phyloP scores from a whole-genome alignment of 2,888 invertebrate genomes.

The Leistus spinibarbis region DNA sequence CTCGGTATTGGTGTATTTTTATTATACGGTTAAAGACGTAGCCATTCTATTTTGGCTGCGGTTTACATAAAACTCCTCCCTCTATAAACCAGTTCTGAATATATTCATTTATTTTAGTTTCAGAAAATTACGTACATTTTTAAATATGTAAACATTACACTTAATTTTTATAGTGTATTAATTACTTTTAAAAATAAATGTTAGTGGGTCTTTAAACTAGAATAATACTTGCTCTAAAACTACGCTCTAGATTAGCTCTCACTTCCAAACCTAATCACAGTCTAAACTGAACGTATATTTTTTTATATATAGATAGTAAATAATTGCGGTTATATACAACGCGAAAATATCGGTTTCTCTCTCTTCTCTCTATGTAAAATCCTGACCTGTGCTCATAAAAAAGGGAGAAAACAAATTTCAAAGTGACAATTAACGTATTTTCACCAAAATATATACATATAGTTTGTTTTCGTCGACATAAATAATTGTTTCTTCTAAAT shows the following conservation, averaged over 20 bases:
- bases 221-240: constrained; percentile 26
- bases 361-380: constrained; percentile 36
- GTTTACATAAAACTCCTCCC: too few species aligned
- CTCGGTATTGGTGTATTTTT: too few species aligned
- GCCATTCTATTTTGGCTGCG: too few species aligned
- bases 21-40: too few species aligned
- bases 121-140: too few species aligned
- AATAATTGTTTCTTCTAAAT: neutral
- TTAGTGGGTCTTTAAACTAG: neutral
- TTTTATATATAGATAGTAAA: neutral
- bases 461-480: neutral
- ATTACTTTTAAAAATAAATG: too few species aligned
- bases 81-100: too few species aligned
- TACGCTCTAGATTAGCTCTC: constrained; percentile 33
- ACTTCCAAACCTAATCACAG: constrained; percentile 26
- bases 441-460: too few species aligned
- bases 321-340: constrained; percentile 14
- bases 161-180: too few species aligned
- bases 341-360: constrained; percentile 20
- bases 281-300: constrained; percentile 10
- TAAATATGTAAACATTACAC: too few species aligned
- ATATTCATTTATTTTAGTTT: too few species aligned
- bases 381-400: constrained; percentile 25
- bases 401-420: neutral
- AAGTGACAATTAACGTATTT: too few species aligned